A percentile compares a stretch with the other conserved stretches of the same genome.
These are phyloP conservation scores for Pogonomyrmex californicus DNA, from an alignment of 1,140 invertebrate genomes.

Conservation along the genomic window DNA sequence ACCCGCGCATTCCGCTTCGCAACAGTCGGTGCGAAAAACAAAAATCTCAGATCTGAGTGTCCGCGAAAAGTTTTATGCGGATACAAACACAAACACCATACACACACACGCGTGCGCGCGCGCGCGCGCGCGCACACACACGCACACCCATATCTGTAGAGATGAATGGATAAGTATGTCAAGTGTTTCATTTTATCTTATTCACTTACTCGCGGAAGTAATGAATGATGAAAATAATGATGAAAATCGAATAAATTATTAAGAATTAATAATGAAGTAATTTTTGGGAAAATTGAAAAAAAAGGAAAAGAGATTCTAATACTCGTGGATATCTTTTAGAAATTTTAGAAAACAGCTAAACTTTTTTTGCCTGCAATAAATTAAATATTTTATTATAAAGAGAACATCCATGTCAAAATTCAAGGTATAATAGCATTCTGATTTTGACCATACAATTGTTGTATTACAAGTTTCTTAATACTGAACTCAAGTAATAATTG, in stretches of 20 bases:
- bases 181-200: not conserved
- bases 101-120: no score
- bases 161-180: constrained; percentile 11
- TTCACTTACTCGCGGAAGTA: not conserved
- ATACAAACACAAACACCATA: not conserved
- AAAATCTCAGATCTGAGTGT: constrained; percentile 1
- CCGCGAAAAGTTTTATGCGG: constrained; percentile 8
- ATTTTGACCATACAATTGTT: not conserved
- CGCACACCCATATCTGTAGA: not conserved
- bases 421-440: not conserved
- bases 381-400: not conserved
- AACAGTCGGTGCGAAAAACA: not conserved
- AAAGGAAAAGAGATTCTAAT: not conserved
- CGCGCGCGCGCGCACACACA: no score
- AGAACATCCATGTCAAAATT: not conserved
- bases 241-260: not conserved
- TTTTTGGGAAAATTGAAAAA: not conserved
- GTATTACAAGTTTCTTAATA: not conserved
- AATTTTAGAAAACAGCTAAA: not conserved
- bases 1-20: not conserved
- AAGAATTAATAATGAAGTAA: no score
- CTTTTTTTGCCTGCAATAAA: not conserved
- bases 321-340: not conserved
- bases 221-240: not conserved
- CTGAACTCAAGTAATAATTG: not conserved